Conservation (phyloP, 2,797 vertebrate genomes). For the Artibeus jamaicensis region DNA sequence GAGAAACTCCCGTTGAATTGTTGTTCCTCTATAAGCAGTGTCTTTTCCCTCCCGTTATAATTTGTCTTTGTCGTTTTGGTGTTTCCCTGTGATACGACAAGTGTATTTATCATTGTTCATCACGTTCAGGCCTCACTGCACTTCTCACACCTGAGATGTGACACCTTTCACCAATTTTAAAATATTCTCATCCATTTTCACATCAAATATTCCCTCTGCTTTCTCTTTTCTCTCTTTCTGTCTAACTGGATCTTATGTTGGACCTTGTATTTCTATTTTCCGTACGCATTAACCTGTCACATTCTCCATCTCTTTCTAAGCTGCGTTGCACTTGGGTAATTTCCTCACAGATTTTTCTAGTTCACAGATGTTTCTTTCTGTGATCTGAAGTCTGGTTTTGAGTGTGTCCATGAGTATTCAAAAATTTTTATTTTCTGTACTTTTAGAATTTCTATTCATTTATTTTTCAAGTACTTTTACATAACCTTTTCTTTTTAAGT, state of each 20-base stretch:
- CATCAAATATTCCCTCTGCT: neutral
- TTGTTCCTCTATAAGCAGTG: neutral
- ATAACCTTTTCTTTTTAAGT: neutral
- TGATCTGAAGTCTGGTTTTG: neutral
- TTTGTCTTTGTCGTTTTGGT: neutral
- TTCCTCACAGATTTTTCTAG: neutral
- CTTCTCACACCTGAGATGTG: neutral
- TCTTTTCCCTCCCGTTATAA: neutral
- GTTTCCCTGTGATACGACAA: neutral
- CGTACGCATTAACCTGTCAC: neutral
- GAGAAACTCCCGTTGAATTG: neutral
- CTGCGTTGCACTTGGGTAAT: neutral
- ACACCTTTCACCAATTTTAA: neutral
- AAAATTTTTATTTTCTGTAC: neutral
- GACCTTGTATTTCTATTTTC: neutral
- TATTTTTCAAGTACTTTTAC: neutral
- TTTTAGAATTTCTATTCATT: neutral
- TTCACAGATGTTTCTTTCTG: neutral
- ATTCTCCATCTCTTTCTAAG: neutral
- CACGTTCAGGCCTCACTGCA: neutral
- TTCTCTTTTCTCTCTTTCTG: neutral
- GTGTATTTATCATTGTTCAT: neutral
- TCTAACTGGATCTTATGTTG: neutral
- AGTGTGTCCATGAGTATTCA: neutral
- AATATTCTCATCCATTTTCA: neutral